These are phyloP conservation scores for Zophobas atratus DNA, from an alignment of 1,140 invertebrate species.

Conservation along the genomic window DNA sequence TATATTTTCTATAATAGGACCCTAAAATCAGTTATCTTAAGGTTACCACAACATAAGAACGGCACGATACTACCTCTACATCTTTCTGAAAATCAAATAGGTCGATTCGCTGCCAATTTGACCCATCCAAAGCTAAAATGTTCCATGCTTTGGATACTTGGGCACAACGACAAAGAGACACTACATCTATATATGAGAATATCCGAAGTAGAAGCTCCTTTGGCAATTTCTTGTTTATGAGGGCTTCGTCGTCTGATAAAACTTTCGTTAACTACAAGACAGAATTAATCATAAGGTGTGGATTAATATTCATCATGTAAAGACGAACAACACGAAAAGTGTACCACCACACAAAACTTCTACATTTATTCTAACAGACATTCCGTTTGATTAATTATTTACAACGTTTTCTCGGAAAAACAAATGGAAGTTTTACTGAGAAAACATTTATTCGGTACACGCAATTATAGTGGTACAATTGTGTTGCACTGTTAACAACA, in stretches of 20 bases:
- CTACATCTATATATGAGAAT: slow-evolving; percentile 98
- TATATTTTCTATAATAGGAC: slow-evolving; percentile 98
- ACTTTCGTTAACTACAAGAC: slow-evolving; percentile 63
- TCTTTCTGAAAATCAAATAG: slow-evolving; percentile 98
- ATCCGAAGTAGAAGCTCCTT: slow-evolving; percentile 96
- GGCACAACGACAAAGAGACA: slow-evolving; percentile 97
- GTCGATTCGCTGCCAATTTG: slow-evolving; percentile 99
- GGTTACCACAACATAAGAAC: neutral
- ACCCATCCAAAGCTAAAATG: slow-evolving; percentile 96
- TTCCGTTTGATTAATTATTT: neutral
- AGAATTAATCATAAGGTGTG: too few species aligned
- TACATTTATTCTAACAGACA: neutral
- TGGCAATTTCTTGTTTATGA: slow-evolving; percentile 96
- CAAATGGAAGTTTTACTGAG: neutral
- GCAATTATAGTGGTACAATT: neutral
- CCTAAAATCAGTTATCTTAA: slow-evolving; percentile 73
- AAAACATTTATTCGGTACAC: neutral
- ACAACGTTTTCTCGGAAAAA: neutral
- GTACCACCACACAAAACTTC: neutral
- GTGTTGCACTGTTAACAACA: neutral
- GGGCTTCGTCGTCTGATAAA: slow-evolving; percentile 82
- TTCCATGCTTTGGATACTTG: slow-evolving; percentile 99
- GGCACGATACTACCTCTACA: slow-evolving; percentile 81
- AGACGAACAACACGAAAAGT: neutral
- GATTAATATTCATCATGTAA: too few species aligned